phyloP scores from a whole-genome alignment of 1,140 invertebrate genomes.

The Gerris buenoi region DNA sequence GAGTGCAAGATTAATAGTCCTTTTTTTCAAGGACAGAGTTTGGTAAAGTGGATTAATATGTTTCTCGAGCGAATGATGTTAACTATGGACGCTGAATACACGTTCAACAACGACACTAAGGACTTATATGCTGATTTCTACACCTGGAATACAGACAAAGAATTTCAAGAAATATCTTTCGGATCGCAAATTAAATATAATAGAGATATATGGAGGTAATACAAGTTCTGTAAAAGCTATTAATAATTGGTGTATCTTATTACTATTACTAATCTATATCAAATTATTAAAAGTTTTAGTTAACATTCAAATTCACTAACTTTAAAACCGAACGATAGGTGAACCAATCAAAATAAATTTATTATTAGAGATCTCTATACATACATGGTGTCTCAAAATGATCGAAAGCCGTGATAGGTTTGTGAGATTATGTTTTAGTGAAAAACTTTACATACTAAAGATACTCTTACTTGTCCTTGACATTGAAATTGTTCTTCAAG shows the following conservation, averaged over 20 bases:
- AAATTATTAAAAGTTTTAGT: not conserved
- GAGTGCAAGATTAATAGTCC: conserved; percentile 3
- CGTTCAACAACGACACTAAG: conserved; percentile 16
- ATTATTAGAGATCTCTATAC: no score
- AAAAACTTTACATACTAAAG: no score
- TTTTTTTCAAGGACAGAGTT: not conserved
- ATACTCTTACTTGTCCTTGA: no score
- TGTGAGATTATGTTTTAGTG: no score
- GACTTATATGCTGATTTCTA: conserved; percentile 8
- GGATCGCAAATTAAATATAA: conserved; percentile 15
- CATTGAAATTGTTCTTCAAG: no score
- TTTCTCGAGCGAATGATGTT: conserved; percentile 10
- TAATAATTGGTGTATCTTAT: no score
- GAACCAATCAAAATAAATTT: no score
- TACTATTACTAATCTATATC: not conserved
- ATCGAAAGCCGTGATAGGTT: no score
- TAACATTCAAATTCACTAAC: no score
- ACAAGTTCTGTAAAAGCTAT: no score
- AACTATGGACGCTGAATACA: not conserved
- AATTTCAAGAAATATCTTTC: conserved; percentile 13
- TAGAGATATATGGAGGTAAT: conserved; percentile 17
- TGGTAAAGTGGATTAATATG: conserved; percentile 8
- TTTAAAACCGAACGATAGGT: no score
- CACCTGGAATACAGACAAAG: conserved; percentile 12
- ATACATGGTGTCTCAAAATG: no score